Percentiles rank a stretch among this genome's conserved stretches.
Conservation (phyloP, 2,113 vertebrate genomes). For the Brachypodius melanocephalos region DNA sequence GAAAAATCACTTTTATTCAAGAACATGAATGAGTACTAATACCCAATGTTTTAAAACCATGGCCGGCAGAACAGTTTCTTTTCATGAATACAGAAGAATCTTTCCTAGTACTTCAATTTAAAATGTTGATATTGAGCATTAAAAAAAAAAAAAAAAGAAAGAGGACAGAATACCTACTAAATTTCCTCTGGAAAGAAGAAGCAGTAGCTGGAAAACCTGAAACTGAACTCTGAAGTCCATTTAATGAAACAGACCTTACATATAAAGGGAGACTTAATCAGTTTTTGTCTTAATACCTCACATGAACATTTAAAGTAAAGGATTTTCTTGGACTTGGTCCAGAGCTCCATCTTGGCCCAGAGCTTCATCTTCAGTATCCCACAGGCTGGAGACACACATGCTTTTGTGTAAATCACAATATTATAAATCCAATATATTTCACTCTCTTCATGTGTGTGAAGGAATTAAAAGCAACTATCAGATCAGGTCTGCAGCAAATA, state of each 20-base stretch:
- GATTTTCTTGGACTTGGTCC: neutral
- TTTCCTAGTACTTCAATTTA: neutral
- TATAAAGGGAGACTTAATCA: neutral
- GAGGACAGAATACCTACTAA: neutral
- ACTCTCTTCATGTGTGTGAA: rapidly evolving
- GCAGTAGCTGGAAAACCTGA: neutral
- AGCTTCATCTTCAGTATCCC: neutral
- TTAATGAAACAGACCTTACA: neutral
- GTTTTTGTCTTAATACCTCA: neutral
- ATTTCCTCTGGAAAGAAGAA: neutral
- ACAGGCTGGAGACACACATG: neutral
- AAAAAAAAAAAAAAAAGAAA: neutral
- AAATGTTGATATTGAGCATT: neutral
- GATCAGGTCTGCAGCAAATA: neutral
- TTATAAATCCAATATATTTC: neutral
- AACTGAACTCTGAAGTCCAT: neutral
- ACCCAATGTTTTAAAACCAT: neutral
- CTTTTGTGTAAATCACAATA: neutral
- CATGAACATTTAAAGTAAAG: neutral
- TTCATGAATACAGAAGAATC: neutral
- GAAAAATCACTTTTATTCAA: neutral
- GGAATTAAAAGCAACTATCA: neutral
- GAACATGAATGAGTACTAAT: neutral
- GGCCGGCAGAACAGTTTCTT: neutral
- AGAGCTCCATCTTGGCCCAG: neutral